A percentile compares a stretch with the other conserved stretches of the same genome.
phyloP scores from a whole-genome alignment of 2,113 vertebrate species.

The Toxostoma redivivum region DNA sequence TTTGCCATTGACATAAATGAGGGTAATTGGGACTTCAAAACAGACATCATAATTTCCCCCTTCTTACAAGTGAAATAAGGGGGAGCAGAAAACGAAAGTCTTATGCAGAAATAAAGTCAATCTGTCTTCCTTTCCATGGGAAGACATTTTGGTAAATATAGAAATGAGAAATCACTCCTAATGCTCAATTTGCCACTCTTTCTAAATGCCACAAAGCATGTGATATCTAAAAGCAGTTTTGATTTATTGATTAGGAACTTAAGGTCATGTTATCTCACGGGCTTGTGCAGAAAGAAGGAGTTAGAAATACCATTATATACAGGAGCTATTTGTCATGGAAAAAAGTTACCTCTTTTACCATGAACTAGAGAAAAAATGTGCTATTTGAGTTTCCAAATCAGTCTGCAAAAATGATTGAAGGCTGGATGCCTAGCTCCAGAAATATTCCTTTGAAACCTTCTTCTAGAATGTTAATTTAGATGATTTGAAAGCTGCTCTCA shows the following conservation, averaged over 20 bases:
- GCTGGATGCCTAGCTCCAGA: not conserved
- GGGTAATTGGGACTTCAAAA: not conserved
- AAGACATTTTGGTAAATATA: not conserved
- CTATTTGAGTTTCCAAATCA: not conserved
- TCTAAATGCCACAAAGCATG: not conserved
- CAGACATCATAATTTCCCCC: not conserved
- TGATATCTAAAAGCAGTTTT: not conserved
- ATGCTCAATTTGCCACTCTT: not conserved
- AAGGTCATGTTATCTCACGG: slow-evolving; percentile 1
- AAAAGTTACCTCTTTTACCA: not conserved
- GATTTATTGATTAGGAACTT: slow-evolving; percentile 40
- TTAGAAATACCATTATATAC: not conserved
- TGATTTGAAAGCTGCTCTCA: not conserved
- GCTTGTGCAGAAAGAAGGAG: not conserved
- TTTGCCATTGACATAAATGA: not conserved
- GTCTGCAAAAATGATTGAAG: not conserved
- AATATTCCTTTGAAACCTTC: not conserved
- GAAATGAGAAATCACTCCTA: not conserved
- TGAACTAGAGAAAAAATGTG: not conserved
- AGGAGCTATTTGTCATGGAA: not conserved
- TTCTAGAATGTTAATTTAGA: not conserved
- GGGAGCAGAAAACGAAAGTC: not conserved
- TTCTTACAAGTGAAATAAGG: not conserved
- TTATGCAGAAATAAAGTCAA: not conserved
- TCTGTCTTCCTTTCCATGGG: not conserved